Conservation (phyloP, 2,797 vertebrate genomes). For the Neomorphus geoffroyi region DNA sequence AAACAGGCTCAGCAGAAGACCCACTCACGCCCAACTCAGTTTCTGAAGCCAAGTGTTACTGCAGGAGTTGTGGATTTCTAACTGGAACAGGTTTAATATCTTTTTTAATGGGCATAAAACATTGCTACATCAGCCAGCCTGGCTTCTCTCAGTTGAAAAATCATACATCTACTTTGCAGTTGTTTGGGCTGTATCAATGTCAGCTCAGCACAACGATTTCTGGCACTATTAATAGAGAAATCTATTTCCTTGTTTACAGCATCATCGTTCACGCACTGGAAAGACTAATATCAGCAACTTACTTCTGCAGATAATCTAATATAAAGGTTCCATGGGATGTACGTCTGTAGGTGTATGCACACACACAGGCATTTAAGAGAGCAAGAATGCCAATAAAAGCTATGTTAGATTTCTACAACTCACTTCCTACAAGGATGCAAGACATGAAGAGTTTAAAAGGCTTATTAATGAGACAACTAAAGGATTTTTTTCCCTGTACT, state of each 20-base stretch:
- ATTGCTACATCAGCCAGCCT: not conserved
- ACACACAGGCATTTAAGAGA: not conserved
- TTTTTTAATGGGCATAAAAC: not conserved
- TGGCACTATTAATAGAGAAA: slow-evolving; percentile 4
- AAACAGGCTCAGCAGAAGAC: not conserved
- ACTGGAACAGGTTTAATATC: not conserved
- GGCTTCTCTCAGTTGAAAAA: not conserved
- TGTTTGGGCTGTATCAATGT: not conserved
- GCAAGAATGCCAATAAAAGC: not conserved
- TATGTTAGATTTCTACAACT: not conserved
- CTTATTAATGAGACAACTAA: not conserved
- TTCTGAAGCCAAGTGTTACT: not conserved
- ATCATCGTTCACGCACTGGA: not conserved
- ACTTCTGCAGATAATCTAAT: not conserved
- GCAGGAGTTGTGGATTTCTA: not conserved
- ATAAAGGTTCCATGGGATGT: not conserved
- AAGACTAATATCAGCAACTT: not conserved
- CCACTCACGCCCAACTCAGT: not conserved
- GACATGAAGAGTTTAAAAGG: not conserved
- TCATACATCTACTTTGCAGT: not conserved
- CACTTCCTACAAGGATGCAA: not conserved
- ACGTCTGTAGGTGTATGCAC: not conserved
- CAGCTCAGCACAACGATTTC: not conserved
- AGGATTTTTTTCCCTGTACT: not conserved
- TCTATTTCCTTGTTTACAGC: not conserved